Conservation (phyloP, 2,113 vertebrate genomes). For the Condylura cristata region DNA sequence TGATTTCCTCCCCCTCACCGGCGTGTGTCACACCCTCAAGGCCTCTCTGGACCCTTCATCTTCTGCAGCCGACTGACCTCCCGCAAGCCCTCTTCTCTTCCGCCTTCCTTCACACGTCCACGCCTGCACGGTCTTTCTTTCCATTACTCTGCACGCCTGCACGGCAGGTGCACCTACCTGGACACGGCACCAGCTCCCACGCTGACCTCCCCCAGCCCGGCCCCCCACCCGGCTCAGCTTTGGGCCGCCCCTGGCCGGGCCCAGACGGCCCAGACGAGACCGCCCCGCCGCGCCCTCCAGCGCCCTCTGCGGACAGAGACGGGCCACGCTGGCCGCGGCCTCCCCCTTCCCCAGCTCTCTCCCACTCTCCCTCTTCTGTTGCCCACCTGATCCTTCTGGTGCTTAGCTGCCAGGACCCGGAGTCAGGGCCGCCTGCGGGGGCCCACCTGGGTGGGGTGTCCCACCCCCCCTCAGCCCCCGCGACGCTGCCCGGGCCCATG, state of each 20-base stretch:
- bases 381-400: too few species aligned
- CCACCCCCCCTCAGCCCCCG: background rate
- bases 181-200: background rate
- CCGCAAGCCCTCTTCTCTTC: background rate
- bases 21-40: background rate
- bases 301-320: too few species aligned
- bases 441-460: too few species aligned
- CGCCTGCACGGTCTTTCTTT: background rate
- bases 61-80: background rate
- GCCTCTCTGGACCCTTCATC: background rate
- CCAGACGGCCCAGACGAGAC: too few species aligned
- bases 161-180: constrained; percentile 6
- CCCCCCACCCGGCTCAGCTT: background rate
- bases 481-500: too few species aligned
- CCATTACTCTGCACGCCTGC: background rate
- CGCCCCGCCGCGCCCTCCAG: too few species aligned
- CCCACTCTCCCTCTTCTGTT: background rate
- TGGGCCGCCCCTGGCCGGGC: background rate
- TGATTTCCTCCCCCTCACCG: background rate
- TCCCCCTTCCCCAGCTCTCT: too few species aligned
- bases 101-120: background rate
- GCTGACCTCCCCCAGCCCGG: background rate
- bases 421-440: accelerated
- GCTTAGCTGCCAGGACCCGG: background rate
- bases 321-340: too few species aligned